Evolutionary conservation across 2,888 invertebrate species (phyloP).

Genomic region (Coenonympha arcania): DNA sequence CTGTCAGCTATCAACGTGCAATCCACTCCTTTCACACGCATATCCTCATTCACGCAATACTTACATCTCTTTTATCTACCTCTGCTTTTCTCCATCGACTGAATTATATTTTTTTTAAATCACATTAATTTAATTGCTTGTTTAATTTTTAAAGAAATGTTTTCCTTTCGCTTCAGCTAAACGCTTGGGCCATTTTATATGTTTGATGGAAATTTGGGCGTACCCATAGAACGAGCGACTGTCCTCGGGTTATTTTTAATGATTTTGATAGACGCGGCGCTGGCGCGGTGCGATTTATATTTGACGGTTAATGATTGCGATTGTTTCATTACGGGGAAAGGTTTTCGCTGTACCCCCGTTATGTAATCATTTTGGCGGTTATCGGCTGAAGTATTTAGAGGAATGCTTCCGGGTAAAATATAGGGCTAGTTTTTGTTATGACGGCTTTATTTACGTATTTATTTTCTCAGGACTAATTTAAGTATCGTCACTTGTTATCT

Average conservation of each 20-base stretch:
- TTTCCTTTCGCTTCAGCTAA: too few relatives aligned
- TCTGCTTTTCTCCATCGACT: too few relatives aligned
- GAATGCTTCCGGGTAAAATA: neutral
- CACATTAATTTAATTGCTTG: too few relatives aligned
- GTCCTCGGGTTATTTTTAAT: conserved; percentile 56
- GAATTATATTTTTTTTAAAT: too few relatives aligned
- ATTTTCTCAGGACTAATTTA: too few relatives aligned
- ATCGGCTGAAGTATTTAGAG: conserved; percentile 1
- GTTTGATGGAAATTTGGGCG: conserved; percentile 70
- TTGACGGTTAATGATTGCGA: conserved; percentile 22
- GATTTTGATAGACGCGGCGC: conserved; percentile 24
- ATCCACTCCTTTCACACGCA: too few relatives aligned
- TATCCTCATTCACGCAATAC: too few relatives aligned
- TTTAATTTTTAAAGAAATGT: too few relatives aligned
- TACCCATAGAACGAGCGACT: conserved; percentile 64
- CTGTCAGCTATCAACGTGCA: too few relatives aligned
- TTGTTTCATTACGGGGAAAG: conserved; percentile 35
- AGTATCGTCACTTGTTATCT: too few relatives aligned
- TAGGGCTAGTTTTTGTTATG: neutral
- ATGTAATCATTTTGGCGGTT: conserved; percentile 5
- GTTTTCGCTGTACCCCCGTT: conserved; percentile 27
- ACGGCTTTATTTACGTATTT: neutral
- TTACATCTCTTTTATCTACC: too few relatives aligned
- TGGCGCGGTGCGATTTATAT: conserved; percentile 25
- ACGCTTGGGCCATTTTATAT: conserved; percentile 36